Evolutionary conservation across 2,888 invertebrate species (phyloP), one percentile per base, ranked within the genome.

Genomic region (Nephrocerus scutellatus): DNA sequence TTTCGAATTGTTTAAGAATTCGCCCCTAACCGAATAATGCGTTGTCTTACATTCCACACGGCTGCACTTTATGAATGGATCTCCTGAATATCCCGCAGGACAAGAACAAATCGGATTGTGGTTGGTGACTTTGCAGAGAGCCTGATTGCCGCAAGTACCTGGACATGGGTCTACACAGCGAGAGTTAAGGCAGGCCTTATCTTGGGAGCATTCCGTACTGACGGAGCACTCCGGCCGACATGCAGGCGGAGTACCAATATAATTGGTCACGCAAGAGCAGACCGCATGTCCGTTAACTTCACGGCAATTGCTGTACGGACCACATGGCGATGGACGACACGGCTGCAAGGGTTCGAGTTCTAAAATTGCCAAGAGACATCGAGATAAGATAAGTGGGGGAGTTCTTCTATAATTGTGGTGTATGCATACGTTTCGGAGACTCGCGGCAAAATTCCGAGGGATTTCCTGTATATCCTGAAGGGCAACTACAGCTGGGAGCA

Each of bases 91-190:
- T 57, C 80, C 80, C 42, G 75, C 68, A 51, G 77, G 75, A 63
- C 87, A 88, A 51, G 80, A 81, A 65, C 87, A 88, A 53, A 84
- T 82, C 9, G 86, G 84, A 62, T 81, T 82, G 59, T 86, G 84
- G 62, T 84, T 84, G 46, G 81, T 78, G 35, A 82, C 79, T 63
- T 79, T 77, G 59, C 85, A 85, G 47, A 76, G 71, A 30, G 84
- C 82, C 59, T 82, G 80, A 35, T 77, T 61, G 39, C 84, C 85
- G 58, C 85, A 84, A 40, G 82, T 80, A 53, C 83, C 84, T 14
- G 79, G 77, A 63, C 85, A 85, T 38, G 85, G 84, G 65, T 85
- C 82, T 55, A 72, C 73, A 46, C 87, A 87, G 61, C 79, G 80
- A 56, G 77, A 75, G 57, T 78, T 79, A 41, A 81, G 74, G 62